phyloP scores from a whole-genome alignment of 2,113 vertebrate genomes.

The Eolophus roseicapilla region DNA sequence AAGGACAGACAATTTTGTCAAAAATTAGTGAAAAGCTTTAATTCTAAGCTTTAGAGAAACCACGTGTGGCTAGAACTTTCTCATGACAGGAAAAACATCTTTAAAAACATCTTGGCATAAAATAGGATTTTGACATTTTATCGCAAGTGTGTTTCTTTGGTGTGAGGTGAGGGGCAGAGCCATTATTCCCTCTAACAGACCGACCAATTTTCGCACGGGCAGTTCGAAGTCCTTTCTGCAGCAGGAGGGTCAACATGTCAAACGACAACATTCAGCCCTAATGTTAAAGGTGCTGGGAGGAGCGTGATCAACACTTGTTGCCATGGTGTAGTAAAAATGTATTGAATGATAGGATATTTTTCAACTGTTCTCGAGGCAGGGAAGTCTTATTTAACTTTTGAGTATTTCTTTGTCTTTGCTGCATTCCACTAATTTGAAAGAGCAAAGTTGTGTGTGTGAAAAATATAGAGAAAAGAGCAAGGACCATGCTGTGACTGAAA shows the following conservation, averaged over 20 bases:
- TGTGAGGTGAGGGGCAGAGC: background rate
- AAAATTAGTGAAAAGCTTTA: background rate
- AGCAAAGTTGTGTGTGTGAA: background rate
- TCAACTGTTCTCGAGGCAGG: background rate
- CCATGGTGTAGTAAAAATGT: background rate
- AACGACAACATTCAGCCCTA: background rate
- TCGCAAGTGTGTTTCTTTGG: background rate
- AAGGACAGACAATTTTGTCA: background rate
- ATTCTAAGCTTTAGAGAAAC: background rate
- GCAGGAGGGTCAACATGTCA: background rate
- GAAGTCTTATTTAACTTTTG: background rate
- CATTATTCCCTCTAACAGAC: background rate
- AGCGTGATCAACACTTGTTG: background rate
- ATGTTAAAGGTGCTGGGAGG: background rate
- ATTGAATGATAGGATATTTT: background rate
- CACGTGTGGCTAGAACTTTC: background rate
- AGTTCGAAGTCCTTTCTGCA: background rate
- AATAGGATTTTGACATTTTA: background rate
- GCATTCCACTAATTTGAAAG: background rate
- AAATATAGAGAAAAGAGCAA: background rate
- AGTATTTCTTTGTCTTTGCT: background rate
- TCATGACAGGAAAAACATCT: background rate
- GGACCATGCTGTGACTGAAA: background rate
- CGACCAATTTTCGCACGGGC: rapidly evolving
- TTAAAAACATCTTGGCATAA: background rate